Evolutionary conservation across 2,797 vertebrate species (phyloP).

Genomic region (Falco novaeseelandiae): DNA sequence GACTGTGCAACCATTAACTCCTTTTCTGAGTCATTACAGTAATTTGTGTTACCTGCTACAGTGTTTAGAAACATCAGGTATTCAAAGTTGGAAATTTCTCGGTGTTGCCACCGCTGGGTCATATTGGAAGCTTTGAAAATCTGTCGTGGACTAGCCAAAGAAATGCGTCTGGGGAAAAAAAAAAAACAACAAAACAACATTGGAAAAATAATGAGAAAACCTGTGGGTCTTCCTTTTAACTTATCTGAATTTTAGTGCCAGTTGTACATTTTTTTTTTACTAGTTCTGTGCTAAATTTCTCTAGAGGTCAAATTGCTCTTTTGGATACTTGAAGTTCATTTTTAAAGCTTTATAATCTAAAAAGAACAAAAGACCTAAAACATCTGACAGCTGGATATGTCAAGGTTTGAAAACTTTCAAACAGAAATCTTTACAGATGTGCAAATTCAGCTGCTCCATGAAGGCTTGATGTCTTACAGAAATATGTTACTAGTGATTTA

Average conservation of each 20-base stretch:
- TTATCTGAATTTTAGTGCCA: not conserved
- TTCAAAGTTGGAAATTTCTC: constrained; percentile 98
- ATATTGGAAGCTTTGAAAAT: constrained; percentile 97
- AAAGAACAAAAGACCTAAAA: constrained; percentile 14
- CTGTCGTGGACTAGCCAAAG: constrained; percentile 92
- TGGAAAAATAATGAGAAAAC: not conserved
- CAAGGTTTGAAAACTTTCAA: constrained; percentile 32
- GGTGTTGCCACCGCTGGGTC: constrained; percentile 97
- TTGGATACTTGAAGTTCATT: constrained; percentile 15
- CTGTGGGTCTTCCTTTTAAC: not conserved
- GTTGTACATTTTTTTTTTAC: not conserved
- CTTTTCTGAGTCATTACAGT: not conserved
- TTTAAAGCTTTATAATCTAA: constrained; percentile 5
- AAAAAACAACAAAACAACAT: not conserved
- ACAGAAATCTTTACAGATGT: constrained; percentile 42
- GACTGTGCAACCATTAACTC: not conserved
- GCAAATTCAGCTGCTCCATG: constrained; percentile 25
- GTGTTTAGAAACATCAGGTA: constrained; percentile 97
- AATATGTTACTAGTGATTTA: constrained; percentile 30
- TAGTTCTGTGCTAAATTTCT: not conserved
- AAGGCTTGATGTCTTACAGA: constrained; percentile 5
- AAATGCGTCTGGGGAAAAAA: constrained; percentile 85
- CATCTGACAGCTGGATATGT: constrained; percentile 20
- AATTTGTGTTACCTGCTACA: constrained; percentile 81
- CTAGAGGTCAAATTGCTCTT: not conserved